A percentile compares a stretch with the other conserved stretches of the same genome.
Conservation (phyloP, 2,797 vertebrate genomes). For the Coccyzus lansbergi region DNA sequence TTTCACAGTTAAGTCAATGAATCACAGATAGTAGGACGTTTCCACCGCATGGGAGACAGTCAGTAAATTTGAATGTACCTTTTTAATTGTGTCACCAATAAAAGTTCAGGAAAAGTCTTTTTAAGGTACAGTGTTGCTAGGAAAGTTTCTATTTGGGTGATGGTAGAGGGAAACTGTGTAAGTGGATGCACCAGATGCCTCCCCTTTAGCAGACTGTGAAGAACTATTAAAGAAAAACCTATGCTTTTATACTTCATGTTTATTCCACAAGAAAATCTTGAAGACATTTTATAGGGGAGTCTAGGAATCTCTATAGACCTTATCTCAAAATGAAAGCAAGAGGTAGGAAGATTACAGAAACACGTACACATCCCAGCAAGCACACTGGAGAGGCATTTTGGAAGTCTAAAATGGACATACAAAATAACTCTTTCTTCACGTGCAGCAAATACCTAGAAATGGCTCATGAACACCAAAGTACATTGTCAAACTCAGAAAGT, state of each 20-base stretch:
- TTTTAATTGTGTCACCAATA: background rate
- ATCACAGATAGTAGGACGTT: background rate
- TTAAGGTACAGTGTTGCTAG: rapidly evolving
- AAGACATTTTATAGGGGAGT: rapidly evolving
- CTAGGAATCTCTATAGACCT: background rate
- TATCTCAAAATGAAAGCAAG: background rate
- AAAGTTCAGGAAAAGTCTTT: background rate
- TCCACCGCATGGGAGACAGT: background rate
- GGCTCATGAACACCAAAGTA: background rate
- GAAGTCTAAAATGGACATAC: background rate
- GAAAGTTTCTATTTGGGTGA: background rate
- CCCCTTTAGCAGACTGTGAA: background rate
- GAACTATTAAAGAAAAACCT: background rate
- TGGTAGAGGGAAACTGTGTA: background rate
- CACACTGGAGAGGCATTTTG: background rate
- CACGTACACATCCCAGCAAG: background rate
- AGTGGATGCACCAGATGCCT: background rate
- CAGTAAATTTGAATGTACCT: background rate
- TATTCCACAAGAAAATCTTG: background rate
- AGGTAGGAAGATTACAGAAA: background rate
- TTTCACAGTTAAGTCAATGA: background rate
- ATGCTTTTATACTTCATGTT: background rate
- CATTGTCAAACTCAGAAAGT: background rate
- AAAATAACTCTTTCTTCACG: background rate
- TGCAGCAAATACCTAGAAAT: background rate